Conservation (phyloP, 2,888 invertebrate species). For the Heliconius aoede region DNA sequence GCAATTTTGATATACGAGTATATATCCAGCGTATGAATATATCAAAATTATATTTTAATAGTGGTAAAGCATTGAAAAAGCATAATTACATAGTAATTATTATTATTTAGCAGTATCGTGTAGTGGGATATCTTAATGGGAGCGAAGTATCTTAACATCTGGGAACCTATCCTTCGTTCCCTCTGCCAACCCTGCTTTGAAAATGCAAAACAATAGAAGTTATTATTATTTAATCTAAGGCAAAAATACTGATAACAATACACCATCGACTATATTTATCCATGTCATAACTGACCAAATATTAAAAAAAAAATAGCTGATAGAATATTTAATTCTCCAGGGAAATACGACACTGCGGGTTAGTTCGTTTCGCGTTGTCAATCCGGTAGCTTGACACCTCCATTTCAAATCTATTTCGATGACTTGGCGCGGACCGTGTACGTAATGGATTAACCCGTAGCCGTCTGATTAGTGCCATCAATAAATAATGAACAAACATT, state of each 20-base stretch:
- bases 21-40: too few species aligned
- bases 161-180: too few species aligned
- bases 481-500: conserved; percentile 74
- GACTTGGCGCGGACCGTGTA: conserved; percentile 64
- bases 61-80: too few species aligned
- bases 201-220: too few species aligned
- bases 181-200: background rate
- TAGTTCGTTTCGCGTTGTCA: conserved; percentile 42
- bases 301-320: conserved; percentile 20
- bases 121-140: too few species aligned
- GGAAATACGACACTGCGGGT: conserved; percentile 38
- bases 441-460: conserved; percentile 82
- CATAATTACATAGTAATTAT: too few species aligned
- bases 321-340: conserved; percentile 21
- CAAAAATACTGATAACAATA: background rate
- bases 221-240: background rate
- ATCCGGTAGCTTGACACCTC: conserved; percentile 56
- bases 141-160: too few species aligned
- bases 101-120: too few species aligned
- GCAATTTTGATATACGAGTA: too few species aligned
- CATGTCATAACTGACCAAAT: conserved; percentile 26
- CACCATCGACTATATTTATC: background rate
- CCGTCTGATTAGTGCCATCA: conserved; percentile 80
- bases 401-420: conserved; percentile 63
- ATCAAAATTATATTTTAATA: too few species aligned